Conservation (phyloP, 2,797 vertebrate genomes). For the Phylloscopus collybita region DNA sequence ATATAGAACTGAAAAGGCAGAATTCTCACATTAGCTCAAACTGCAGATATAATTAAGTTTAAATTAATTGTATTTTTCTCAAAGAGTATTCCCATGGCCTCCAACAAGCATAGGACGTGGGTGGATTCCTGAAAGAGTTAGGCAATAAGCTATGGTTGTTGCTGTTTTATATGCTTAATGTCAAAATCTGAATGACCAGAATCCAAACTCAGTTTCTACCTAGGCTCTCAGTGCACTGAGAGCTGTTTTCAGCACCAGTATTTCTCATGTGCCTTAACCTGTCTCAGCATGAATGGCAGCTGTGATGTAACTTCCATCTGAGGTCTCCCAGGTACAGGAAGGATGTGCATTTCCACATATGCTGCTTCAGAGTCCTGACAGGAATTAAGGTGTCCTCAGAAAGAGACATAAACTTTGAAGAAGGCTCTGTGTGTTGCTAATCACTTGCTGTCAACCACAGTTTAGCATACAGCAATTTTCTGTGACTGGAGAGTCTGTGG, state of each 20-base stretch:
- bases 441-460: neutral
- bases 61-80: neutral
- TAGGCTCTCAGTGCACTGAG: neutral
- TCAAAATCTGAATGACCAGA: neutral
- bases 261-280: neutral
- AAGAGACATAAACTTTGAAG: neutral
- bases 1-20: neutral
- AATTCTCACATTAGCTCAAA: neutral
- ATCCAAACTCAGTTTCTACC: neutral
- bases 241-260: neutral
- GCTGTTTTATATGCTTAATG: neutral
- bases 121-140: neutral
- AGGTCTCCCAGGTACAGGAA: neutral
- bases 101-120: neutral
- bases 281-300: neutral
- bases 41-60: neutral
- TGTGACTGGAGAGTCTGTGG: neutral
- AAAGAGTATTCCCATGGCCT: neutral
- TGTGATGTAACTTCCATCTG: neutral
- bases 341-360: accelerated
- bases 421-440: neutral
- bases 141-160: neutral
- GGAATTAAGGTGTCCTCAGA: neutral
- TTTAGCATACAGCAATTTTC: neutral
- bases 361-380: neutral